A percentile compares a stretch with the other conserved stretches of the same genome.
phyloP scores from a whole-genome alignment of 2,797 vertebrate species.

The Adrianichthys oophorus region DNA sequence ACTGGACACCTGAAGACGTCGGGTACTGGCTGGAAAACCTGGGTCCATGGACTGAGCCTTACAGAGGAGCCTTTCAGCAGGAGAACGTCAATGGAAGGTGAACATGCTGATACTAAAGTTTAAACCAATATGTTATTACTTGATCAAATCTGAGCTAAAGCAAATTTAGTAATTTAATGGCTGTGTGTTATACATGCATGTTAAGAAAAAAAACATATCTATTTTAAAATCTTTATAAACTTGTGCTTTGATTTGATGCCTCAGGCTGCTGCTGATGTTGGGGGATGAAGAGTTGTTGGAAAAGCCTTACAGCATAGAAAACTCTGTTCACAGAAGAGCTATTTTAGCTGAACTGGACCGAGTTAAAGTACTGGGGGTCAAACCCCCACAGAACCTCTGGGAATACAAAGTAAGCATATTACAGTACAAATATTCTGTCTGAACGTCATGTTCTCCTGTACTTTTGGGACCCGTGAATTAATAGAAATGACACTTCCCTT shows the following conservation, averaged over 20 bases:
- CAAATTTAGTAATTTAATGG: no score
- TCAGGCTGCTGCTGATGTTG: slow-evolving; percentile 86
- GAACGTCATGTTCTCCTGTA: not conserved
- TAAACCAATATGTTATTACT: no score
- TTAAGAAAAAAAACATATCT: not conserved
- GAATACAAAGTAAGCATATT: slow-evolving; percentile 87
- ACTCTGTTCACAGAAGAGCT: slow-evolving; percentile 84
- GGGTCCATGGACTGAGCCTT: slow-evolving; percentile 88
- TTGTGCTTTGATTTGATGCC: slow-evolving; percentile 2
- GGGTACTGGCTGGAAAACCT: slow-evolving; percentile 88
- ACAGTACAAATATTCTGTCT: not conserved
- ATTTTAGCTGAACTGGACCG: slow-evolving; percentile 84
- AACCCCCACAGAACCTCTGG: slow-evolving; percentile 94
- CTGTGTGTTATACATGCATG: not conserved
- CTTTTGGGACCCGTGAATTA: no score
- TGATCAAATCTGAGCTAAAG: no score
- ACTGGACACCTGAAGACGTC: slow-evolving; percentile 89
- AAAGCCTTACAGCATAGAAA: slow-evolving; percentile 84
- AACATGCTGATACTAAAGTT: not conserved
- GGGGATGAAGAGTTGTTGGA: slow-evolving; percentile 87
- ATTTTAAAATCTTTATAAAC: not conserved
- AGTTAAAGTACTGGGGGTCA: slow-evolving; percentile 85
- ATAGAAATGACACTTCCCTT: no score
- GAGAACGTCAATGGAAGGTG: slow-evolving; percentile 93
- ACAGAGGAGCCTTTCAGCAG: slow-evolving; percentile 83